Conservation (phyloP, 2,888 invertebrate species). For the Hipparchia sbordonii region DNA sequence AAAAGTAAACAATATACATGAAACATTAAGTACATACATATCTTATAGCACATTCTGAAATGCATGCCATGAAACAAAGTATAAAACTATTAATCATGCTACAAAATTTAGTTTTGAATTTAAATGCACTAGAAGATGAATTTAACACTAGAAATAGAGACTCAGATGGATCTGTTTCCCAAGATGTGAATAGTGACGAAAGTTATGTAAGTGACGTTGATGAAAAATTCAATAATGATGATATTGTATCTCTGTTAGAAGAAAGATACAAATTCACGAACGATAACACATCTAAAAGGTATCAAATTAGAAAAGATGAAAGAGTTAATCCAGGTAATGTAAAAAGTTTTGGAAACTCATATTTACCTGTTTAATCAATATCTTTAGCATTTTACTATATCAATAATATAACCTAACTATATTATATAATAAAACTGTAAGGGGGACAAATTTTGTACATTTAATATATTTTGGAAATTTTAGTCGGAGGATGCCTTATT, state of each 20-base stretch:
- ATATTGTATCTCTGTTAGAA: constrained; percentile 62
- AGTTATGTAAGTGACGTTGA: constrained; percentile 19
- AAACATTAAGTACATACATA: constrained; percentile 4
- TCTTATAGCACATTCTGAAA: background rate
- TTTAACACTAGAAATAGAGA: background rate
- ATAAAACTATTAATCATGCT: constrained; percentile 14
- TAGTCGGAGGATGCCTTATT: too few relatives aligned
- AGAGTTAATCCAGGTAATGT: constrained; percentile 50
- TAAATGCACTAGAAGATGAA: constrained; percentile 9
- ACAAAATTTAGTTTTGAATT: constrained; percentile 13
- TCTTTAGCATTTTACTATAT: background rate
- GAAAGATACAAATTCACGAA: constrained; percentile 70
- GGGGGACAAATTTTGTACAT: too few relatives aligned
- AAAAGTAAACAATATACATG: background rate
- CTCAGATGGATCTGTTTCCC: background rate
- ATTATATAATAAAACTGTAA: too few relatives aligned
- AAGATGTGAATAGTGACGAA: constrained; percentile 8
- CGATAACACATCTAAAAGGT: constrained; percentile 65
- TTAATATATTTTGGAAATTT: too few relatives aligned
- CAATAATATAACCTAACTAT: too few relatives aligned
- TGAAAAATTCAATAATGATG: constrained; percentile 43
- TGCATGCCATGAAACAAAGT: background rate
- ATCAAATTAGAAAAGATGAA: constrained; percentile 54
- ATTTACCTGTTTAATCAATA: background rate
- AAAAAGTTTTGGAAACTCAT: background rate